Percentiles rank a stretch among this genome's conserved stretches.
phyloP scores from a whole-genome alignment of 2,113 vertebrate species.

The Petrocephalus zakoni region DNA sequence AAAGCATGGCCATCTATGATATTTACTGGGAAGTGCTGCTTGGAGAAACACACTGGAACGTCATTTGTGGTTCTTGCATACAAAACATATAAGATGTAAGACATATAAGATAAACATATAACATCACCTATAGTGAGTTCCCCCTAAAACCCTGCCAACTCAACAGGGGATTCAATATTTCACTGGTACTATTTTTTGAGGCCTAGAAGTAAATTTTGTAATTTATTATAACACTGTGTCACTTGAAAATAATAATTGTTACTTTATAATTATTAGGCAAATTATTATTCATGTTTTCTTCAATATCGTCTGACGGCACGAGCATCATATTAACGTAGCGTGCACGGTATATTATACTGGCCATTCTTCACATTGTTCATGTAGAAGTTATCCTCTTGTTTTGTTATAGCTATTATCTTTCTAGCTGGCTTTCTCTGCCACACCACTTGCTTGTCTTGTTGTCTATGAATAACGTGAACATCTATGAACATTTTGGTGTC shows the following conservation, averaged over 20 bases:
- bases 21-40: neutral
- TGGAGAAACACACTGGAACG: neutral
- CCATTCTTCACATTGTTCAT: neutral
- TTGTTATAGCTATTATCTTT: neutral
- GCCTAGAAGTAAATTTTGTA: neutral
- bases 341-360: neutral
- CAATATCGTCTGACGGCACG: neutral
- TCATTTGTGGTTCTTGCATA: neutral
- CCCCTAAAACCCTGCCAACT: neutral
- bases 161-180: neutral
- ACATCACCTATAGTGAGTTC: neutral
- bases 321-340: neutral
- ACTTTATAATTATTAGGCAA: neutral
- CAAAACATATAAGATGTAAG: too few relatives aligned
- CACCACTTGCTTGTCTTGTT: neutral
- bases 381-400: neutral
- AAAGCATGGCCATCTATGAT: neutral
- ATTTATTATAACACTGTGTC: neutral
- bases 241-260: neutral
- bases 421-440: neutral
- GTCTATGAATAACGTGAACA: neutral
- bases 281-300: neutral
- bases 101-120: too few relatives aligned
- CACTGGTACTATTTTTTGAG: neutral
- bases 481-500: neutral